Conservation (phyloP, 2,113 vertebrate genomes). For the Aramus guarauna region DNA sequence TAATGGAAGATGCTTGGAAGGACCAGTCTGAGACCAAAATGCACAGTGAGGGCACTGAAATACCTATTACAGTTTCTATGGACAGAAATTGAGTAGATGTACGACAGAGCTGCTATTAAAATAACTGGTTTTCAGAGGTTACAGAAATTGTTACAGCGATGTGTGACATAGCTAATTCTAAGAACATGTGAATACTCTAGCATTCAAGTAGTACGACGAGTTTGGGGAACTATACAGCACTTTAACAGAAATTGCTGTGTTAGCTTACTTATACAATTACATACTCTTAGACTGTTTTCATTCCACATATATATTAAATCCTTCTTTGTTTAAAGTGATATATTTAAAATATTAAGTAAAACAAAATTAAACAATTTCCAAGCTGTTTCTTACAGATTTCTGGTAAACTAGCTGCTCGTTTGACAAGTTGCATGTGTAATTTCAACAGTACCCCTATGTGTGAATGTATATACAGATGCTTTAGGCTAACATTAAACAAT, state of each 20-base stretch:
- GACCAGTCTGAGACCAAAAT: not conserved
- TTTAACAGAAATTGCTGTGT: not conserved
- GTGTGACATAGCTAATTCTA: not conserved
- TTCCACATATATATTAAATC: not conserved
- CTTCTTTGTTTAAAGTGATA: not conserved
- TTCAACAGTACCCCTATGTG: not conserved
- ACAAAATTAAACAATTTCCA: not conserved
- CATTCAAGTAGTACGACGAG: not conserved
- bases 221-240: not conserved
- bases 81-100: not conserved
- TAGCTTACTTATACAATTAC: not conserved
- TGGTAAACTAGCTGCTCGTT: not conserved
- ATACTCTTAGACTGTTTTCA: not conserved
- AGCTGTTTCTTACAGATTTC: not conserved
- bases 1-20: not conserved
- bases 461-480: conserved; percentile 24
- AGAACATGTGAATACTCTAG: not conserved
- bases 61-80: not conserved
- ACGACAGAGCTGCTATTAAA: not conserved
- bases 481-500: conserved; percentile 48
- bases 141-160: not conserved
- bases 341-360: not conserved
- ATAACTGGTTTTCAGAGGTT: not conserved
- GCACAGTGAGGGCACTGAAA: not conserved
- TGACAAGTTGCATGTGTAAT: not conserved